phyloP scores from a whole-genome alignment of 1,140 invertebrate genomes.

The Sycobia sp. region DNA sequence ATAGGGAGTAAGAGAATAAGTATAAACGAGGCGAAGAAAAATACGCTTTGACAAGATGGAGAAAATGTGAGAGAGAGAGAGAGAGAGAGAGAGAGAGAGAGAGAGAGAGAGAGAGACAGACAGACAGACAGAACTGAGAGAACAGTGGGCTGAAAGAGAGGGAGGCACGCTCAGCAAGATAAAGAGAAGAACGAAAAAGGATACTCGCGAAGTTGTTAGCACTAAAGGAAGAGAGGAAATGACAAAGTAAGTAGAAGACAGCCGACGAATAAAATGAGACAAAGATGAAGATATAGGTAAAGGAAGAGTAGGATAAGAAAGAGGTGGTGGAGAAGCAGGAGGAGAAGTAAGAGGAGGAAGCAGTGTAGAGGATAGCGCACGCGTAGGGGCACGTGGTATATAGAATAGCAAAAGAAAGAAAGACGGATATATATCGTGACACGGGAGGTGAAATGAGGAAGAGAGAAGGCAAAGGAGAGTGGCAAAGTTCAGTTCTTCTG shows the following conservation, averaged over 20 bases:
- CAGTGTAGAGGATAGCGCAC: conserved; percentile 27
- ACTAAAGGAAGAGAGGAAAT: conserved; percentile 13
- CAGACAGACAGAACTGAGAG: conserved; percentile 18
- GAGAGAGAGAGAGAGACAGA: conserved; percentile 6
- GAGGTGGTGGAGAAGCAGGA: conserved; percentile 7
- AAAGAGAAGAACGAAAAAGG: conserved; percentile 29
- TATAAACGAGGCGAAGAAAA: too few species aligned
- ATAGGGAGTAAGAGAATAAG: too few species aligned
- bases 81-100: conserved; percentile 11
- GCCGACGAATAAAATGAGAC: conserved; percentile 19
- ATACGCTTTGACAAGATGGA: too few species aligned
- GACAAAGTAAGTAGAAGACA: conserved; percentile 16
- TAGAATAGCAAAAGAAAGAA: conserved; percentile 25
- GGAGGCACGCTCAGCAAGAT: conserved; percentile 8
- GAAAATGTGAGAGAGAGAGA: too few species aligned
- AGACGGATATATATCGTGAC: conserved; percentile 20
- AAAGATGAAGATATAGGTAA: conserved; percentile 10
- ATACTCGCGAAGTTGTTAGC: conserved; percentile 29
- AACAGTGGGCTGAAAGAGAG: conserved; percentile 1
- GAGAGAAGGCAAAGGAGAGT: conserved; percentile 32
- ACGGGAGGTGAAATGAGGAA: conserved; percentile 20
- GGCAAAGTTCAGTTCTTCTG: conserved; percentile 29
- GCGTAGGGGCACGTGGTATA: too few species aligned
- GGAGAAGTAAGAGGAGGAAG: conserved; percentile 4
- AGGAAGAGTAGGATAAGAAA: neutral